phyloP scores from a whole-genome alignment of 2,888 invertebrate species.

The Plebejus melissa region DNA sequence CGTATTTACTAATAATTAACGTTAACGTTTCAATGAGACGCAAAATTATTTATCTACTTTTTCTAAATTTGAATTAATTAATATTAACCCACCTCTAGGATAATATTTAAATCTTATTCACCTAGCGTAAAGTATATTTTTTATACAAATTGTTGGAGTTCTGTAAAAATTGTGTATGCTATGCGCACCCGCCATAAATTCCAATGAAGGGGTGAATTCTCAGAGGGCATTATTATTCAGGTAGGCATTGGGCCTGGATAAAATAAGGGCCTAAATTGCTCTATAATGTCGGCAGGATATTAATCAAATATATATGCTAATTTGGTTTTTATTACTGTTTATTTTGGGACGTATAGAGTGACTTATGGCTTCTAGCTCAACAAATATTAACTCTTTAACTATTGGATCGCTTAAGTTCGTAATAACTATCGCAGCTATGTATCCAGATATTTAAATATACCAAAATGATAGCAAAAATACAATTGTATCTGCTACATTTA shows the following conservation, averaged over 20 bases:
- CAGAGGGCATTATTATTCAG: conserved; percentile 16
- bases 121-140: too few species aligned
- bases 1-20: too few species aligned
- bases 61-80: too few species aligned
- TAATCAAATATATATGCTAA: conserved; percentile 11
- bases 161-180: conserved; percentile 3
- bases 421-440: too few species aligned
- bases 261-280: conserved; percentile 4
- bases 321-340: not conserved
- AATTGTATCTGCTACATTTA: too few species aligned
- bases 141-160: not conserved
- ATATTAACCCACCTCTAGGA: too few species aligned
- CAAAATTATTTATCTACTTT: too few species aligned
- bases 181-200: conserved; percentile 7
- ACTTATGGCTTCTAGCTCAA: not conserved
- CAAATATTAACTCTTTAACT: not conserved
- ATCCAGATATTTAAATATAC: too few species aligned
- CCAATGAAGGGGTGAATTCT: conserved; percentile 24
- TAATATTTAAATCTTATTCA: not conserved
- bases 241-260: not conserved
- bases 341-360: not conserved
- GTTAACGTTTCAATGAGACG: too few species aligned
- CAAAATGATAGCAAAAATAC: too few species aligned
- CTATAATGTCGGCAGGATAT: conserved; percentile 10
- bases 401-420: too few species aligned